Percentiles rank a stretch among this genome's conserved stretches.
phyloP scores from a whole-genome alignment of 2,888 invertebrate species.

The Piscicola geometra region DNA sequence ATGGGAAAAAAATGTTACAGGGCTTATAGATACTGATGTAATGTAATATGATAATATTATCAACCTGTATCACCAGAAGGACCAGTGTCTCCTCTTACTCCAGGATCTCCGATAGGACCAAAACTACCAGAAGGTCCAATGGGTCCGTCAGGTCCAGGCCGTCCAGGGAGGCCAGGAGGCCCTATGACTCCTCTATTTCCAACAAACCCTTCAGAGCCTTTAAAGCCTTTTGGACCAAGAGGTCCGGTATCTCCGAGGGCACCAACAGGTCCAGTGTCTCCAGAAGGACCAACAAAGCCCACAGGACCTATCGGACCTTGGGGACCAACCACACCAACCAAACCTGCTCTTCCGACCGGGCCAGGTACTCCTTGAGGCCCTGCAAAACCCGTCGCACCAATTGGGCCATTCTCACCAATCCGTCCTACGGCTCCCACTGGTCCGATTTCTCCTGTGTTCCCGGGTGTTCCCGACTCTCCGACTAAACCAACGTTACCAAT shows the following conservation, averaged over 20 bases:
- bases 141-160: neutral
- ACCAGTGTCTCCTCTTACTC: slow-evolving; percentile 37
- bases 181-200: slow-evolving; percentile 34
- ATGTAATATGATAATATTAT: no score
- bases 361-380: slow-evolving; percentile 5
- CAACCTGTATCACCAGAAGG: slow-evolving; percentile 43
- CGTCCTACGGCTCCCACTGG: neutral
- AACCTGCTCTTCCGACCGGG: neutral
- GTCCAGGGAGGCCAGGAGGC: slow-evolving; percentile 19
- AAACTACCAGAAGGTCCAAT: neutral
- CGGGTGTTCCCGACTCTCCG: neutral
- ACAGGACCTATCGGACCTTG: neutral
- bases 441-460: slow-evolving; percentile 3
- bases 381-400: neutral
- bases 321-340: neutral
- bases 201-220: neutral
- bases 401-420: neutral
- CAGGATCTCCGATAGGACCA: slow-evolving; percentile 22
- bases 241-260: slow-evolving; percentile 28
- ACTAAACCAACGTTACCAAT: neutral
- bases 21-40: no score
- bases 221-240: slow-evolving; percentile 6
- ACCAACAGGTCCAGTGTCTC: slow-evolving; percentile 31
- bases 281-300: neutral
- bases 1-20: neutral